Percentiles rank a stretch among this genome's conserved stretches.
phyloP scores from a whole-genome alignment of 2,888 invertebrate genomes.

The Venusia cambrica region DNA sequence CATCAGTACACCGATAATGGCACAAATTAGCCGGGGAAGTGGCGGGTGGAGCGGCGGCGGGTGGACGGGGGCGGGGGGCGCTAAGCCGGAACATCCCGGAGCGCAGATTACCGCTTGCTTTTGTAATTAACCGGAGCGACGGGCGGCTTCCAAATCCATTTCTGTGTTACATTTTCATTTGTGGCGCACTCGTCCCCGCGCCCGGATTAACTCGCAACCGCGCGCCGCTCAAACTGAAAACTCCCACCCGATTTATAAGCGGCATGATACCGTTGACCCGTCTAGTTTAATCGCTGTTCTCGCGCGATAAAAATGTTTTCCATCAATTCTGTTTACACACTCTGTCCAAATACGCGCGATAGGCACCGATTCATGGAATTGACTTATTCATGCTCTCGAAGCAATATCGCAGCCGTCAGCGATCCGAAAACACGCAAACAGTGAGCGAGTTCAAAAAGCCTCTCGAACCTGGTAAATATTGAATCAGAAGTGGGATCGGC shows the following conservation, averaged over 20 bases:
- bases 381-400: slow-evolving; percentile 75
- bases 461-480: slow-evolving; percentile 80
- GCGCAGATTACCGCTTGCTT: slow-evolving; percentile 82
- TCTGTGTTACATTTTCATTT: slow-evolving; percentile 82
- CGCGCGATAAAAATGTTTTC: slow-evolving; percentile 39
- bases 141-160: slow-evolving; percentile 81
- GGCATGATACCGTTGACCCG: slow-evolving; percentile 33
- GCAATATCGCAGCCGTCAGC: slow-evolving; percentile 77
- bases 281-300: slow-evolving; percentile 22
- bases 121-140: slow-evolving; percentile 82
- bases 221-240: slow-evolving; percentile 55
- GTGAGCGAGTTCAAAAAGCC: slow-evolving; percentile 74
- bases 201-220: slow-evolving; percentile 59
- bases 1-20: slow-evolving; percentile 82
- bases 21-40: slow-evolving; percentile 80
- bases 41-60: slow-evolving; percentile 70
- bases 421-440: slow-evolving; percentile 80
- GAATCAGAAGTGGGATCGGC: slow-evolving; percentile 79
- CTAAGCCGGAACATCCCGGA: slow-evolving; percentile 81
- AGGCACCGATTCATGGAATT: slow-evolving; percentile 61
- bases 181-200: slow-evolving; percentile 66
- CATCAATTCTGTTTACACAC: slow-evolving; percentile 53
- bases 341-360: slow-evolving; percentile 59
- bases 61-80: slow-evolving; percentile 64
- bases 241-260: slow-evolving; percentile 51